phyloP scores from a whole-genome alignment of 2,113 vertebrate species.

The Cyanocitta stelleri region DNA sequence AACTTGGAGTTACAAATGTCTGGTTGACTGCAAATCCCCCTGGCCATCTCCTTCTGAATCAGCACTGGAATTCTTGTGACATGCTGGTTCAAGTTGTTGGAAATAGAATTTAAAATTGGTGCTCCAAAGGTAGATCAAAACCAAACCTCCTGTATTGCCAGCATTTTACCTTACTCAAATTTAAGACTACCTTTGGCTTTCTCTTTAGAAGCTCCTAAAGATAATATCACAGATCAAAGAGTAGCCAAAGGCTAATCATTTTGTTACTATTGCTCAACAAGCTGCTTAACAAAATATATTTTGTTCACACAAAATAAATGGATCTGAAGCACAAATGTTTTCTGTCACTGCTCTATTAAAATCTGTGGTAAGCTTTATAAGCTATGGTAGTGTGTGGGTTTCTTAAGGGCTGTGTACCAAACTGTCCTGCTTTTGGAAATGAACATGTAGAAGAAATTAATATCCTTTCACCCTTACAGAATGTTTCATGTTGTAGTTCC shows the following conservation, averaged over 20 bases:
- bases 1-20: neutral
- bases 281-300: constrained; percentile 10
- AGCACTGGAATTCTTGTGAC: neutral
- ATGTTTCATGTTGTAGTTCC: neutral
- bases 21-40: neutral
- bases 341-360: neutral
- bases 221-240: neutral
- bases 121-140: neutral
- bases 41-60: neutral
- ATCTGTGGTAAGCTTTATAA: neutral
- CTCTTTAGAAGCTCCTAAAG: neutral
- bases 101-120: neutral
- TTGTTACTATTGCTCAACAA: constrained; percentile 17
- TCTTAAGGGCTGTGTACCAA: neutral
- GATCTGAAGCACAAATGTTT: neutral
- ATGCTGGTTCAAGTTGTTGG: neutral
- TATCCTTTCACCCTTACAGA: neutral
- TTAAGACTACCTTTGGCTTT: constrained; percentile 1
- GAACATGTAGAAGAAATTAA: neutral
- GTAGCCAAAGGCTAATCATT: constrained; percentile 1
- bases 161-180: neutral
- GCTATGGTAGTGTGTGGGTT: neutral
- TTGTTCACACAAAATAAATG: neutral
- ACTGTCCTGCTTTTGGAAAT: neutral
- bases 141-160: neutral